phyloP scores from a whole-genome alignment of 2,797 vertebrate species.

The Phataginus tricuspis region DNA sequence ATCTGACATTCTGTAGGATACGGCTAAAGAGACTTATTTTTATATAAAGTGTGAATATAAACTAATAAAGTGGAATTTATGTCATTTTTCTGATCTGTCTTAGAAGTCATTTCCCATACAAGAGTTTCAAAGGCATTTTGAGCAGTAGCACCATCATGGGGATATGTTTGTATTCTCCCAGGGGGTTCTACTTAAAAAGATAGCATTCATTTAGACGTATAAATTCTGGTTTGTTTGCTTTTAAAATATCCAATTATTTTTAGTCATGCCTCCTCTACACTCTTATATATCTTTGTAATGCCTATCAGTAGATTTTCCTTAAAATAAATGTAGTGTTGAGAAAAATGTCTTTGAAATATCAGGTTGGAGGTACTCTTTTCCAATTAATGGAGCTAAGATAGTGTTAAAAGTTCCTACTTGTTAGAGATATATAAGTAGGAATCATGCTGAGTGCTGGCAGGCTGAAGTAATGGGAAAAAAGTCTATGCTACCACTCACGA shows the following conservation, averaged over 20 bases:
- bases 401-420: slow-evolving; percentile 48
- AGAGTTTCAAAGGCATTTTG: slow-evolving; percentile 15
- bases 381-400: slow-evolving; percentile 28
- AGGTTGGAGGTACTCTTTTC: not conserved
- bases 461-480: not conserved
- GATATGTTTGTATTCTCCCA: not conserved
- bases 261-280: slow-evolving; percentile 44
- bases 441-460: not conserved
- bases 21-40: not conserved
- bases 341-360: slow-evolving; percentile 44
- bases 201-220: slow-evolving; percentile 35
- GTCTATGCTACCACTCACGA: not conserved
- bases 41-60: not conserved
- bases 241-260: slow-evolving; percentile 69
- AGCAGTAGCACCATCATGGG: not conserved
- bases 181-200: not conserved
- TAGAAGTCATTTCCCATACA: not conserved
- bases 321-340: slow-evolving; percentile 49
- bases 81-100: not conserved
- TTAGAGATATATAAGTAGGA: not conserved
- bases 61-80: slow-evolving; percentile 17
- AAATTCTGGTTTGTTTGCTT: slow-evolving; percentile 67
- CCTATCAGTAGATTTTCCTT: slow-evolving; percentile 49
- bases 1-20: not conserved
- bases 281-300: slow-evolving; percentile 58